Percentiles rank a stretch among this genome's conserved stretches.
Conservation (phyloP, 2,888 invertebrate species). For the Philaethria dido region DNA sequence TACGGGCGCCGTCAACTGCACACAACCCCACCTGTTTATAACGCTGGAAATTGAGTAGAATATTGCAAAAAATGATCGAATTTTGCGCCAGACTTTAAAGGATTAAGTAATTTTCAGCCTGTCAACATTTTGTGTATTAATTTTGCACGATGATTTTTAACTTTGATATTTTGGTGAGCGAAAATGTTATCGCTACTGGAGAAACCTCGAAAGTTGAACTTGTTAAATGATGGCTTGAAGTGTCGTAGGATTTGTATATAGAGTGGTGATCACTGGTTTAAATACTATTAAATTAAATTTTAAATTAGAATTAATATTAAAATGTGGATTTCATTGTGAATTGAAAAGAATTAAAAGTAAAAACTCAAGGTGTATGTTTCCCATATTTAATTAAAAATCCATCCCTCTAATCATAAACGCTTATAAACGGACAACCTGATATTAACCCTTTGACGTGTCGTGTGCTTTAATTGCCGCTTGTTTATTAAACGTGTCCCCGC, state of each 20-base stretch:
- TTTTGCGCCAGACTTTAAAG: constrained; percentile 34
- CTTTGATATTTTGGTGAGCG: constrained; percentile 7
- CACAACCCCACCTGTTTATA: constrained; percentile 68
- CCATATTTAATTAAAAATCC: constrained; percentile 33
- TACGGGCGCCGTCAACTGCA: constrained; percentile 77
- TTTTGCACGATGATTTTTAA: constrained; percentile 23
- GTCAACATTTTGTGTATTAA: constrained; percentile 29
- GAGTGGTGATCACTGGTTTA: background rate
- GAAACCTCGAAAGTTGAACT: background rate
- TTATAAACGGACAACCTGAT: constrained; percentile 50
- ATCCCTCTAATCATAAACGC: constrained; percentile 36
- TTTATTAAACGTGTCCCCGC: constrained; percentile 72
- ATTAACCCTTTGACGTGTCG: constrained; percentile 82
- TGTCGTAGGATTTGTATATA: background rate
- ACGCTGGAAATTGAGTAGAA: constrained; percentile 48
- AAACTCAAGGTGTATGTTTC: constrained; percentile 11
- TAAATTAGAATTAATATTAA: background rate
- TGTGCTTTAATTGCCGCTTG: constrained; percentile 72
- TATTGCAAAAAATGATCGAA: constrained; percentile 43
- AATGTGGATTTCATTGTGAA: background rate
- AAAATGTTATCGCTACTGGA: constrained; percentile 24
- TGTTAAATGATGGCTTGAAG: background rate
- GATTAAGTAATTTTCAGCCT: constrained; percentile 36
- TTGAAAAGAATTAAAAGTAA: background rate
- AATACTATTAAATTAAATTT: background rate